Evolutionary conservation across 23 tunicate genomes (phyloP).

Genomic region (Phallusia fumigata): DNA sequence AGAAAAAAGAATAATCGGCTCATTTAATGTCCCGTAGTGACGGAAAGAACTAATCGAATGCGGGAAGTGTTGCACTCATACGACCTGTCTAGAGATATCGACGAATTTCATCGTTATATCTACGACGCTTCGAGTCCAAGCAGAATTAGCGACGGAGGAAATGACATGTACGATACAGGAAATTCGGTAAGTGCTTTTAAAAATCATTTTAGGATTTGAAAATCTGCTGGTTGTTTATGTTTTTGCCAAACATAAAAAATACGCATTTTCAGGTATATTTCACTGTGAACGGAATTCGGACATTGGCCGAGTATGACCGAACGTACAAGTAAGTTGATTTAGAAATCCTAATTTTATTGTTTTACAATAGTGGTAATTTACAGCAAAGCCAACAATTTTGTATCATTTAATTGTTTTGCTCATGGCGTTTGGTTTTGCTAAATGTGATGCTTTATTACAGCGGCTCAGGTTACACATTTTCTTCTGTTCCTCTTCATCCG

Average conservation of each 20-base stretch:
- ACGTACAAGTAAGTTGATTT: not conserved
- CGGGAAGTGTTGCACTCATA: too few relatives aligned
- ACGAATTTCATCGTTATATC: not conserved
- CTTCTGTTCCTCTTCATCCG: not conserved
- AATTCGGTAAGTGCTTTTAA: not conserved
- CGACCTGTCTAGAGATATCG: not conserved
- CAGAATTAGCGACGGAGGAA: conserved; percentile 19
- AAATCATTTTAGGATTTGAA: not conserved
- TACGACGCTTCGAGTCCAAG: not conserved
- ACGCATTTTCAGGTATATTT: not conserved
- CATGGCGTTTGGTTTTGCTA: too few relatives aligned
- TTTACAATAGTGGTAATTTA: too few relatives aligned
- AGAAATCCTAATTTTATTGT: too few relatives aligned
- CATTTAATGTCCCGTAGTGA: too few relatives aligned
- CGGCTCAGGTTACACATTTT: not conserved
- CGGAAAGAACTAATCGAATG: too few relatives aligned
- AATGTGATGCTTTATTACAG: not conserved
- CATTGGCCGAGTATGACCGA: not conserved
- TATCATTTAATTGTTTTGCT: too few relatives aligned
- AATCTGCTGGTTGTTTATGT: not conserved
- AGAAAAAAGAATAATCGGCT: too few relatives aligned
- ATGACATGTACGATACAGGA: conserved; percentile 32
- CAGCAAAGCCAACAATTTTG: too few relatives aligned
- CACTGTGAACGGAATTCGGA: not conserved
- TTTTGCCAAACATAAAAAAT: too few relatives aligned